phyloP scores from a whole-genome alignment of 2,888 invertebrate genomes.

The Caradrina clavipalpis region DNA sequence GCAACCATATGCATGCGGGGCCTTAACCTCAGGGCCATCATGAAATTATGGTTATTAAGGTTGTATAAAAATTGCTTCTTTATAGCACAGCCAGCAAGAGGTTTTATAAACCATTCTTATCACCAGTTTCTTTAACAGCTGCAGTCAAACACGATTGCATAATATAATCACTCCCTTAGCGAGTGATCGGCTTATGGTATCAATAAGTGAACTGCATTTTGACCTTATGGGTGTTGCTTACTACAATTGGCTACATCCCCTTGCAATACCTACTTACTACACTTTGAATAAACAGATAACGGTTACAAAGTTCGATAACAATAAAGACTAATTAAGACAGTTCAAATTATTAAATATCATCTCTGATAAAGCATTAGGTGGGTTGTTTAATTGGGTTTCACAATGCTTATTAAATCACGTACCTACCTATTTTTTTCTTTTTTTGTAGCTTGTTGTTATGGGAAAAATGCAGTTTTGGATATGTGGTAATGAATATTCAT shows the following conservation, averaged over 20 bases:
- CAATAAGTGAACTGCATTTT: constrained; percentile 14
- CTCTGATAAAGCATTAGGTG: background rate
- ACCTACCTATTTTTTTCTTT: too few relatives aligned
- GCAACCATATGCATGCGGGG: too few relatives aligned
- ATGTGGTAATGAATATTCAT: too few relatives aligned
- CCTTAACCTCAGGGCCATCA: too few relatives aligned
- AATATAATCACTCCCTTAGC: constrained; percentile 27
- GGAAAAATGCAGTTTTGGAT: too few relatives aligned
- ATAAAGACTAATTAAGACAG: background rate
- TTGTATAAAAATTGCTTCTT: too few relatives aligned
- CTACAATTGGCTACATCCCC: constrained; percentile 2
- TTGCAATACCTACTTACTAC: constrained; percentile 10
- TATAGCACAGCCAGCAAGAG: background rate
- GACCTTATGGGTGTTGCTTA: constrained; percentile 32
- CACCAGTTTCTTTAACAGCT: background rate
- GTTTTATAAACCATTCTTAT: constrained; percentile 2
- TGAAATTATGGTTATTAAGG: too few relatives aligned
- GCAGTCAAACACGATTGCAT: constrained; percentile 4
- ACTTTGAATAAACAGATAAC: constrained; percentile 6
- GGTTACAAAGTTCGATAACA: constrained; percentile 4
- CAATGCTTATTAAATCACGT: too few relatives aligned
- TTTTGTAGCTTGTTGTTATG: too few relatives aligned
- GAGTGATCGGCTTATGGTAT: constrained; percentile 41
- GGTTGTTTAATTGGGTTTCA: too few relatives aligned
- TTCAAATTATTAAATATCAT: background rate